phyloP scores from a whole-genome alignment of 2,888 invertebrate genomes.

The Hymenopus coronatus region DNA sequence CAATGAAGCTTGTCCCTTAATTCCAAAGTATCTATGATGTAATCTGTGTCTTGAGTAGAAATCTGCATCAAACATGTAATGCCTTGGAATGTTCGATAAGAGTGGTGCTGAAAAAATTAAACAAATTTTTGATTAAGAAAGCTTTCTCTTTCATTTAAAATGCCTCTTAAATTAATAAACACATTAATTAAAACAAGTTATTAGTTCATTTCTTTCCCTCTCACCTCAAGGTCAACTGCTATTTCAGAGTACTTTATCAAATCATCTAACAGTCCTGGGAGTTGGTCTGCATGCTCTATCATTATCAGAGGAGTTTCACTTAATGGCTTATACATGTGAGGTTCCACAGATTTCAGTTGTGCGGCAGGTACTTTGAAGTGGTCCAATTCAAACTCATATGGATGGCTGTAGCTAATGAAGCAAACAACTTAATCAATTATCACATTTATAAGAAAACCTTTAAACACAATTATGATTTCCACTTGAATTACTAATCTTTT shows the following conservation, averaged over 20 bases:
- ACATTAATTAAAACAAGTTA: neutral
- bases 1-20: constrained; percentile 77
- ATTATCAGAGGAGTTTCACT: constrained; percentile 65
- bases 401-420: constrained; percentile 71
- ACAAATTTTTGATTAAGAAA: neutral
- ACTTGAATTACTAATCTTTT: no score
- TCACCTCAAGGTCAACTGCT: constrained; percentile 79
- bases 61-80: constrained; percentile 95
- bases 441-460: no score
- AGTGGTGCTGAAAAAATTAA: constrained; percentile 66
- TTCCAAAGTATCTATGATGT: constrained; percentile 81
- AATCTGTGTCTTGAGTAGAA: constrained; percentile 77
- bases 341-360: constrained; percentile 51
- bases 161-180: neutral
- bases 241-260: constrained; percentile 68
- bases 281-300: constrained; percentile 62
- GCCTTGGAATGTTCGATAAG: constrained; percentile 88
- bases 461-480: no score
- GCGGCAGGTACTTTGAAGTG: constrained; percentile 60
- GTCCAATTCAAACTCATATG: constrained; percentile 82
- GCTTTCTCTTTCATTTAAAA: neutral
- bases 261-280: constrained; percentile 64
- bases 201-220: neutral
- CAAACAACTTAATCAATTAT: neutral
- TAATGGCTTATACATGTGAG: constrained; percentile 51